Base-by-base conservation (phyloP, 2,113 vertebrate genomes). In the Steatornis caripensis region DNA sequence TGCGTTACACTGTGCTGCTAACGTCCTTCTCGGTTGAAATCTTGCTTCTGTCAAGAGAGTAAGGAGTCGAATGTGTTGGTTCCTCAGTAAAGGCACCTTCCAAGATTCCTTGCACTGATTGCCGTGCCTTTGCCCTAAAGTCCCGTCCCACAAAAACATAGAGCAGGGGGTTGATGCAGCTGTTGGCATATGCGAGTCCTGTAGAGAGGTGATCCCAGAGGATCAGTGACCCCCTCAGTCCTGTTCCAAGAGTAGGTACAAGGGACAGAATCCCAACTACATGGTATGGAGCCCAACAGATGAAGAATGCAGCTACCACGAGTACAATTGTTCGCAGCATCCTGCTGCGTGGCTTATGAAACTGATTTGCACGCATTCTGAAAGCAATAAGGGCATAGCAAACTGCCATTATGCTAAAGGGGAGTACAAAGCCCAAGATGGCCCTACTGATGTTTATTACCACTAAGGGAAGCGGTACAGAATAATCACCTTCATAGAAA, bases 251-350 rank as follows among this genome's bases (percentile, higher is more conserved):
- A 37, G 45, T 14, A 49, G 45, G n/a, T 57, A 94, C 79, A 51
- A 98, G 19, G 10, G 1, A 6, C 4, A 98, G 80, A 48, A 98
- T 90, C 15, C 97, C 98, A 22, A 98, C 24, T 10, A 97, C 3
- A 0, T 99, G 99, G 88, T 98, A 99, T 0, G 98, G 99, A 60
- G 98, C 70, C 99, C 99, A 99, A 83, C 98, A 99, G 70, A 98
- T 22, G 48, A 98, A 98, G 93, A 99, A 99, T 1, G 98, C 92
- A 9, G 90, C 37, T 9, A 99, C 91, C 26, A 99, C 89, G 0
- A 91, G 82, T 23, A 95, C 3, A 16, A 98, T 74, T 32, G 98
- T 97, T 69, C 48, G 90, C 41, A 98, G 79, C 20, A 97, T 97
- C 77, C 96, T 98, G 55, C 27, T 74, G 18, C 34, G 74, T 16